phyloP scores from a whole-genome alignment of 2,113 vertebrate genomes.

The Misgurnus anguillicaudatus region DNA sequence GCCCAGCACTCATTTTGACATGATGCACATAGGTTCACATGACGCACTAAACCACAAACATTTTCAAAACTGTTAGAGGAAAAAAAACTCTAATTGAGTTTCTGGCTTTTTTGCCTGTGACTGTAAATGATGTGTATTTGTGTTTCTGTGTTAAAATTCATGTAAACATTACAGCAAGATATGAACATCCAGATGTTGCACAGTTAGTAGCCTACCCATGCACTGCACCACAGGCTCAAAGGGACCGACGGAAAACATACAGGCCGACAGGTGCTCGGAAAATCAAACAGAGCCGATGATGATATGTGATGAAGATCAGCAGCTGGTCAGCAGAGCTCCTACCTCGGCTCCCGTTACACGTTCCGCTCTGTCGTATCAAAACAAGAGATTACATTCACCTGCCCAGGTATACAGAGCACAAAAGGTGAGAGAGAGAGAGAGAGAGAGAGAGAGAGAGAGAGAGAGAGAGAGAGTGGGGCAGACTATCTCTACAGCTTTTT shows the following conservation, averaged over 20 bases:
- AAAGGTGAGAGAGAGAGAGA: slow-evolving; percentile 33
- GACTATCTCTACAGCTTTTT: background rate
- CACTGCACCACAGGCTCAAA: background rate
- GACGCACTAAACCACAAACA: too few relatives aligned
- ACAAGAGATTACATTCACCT: slow-evolving; percentile 45
- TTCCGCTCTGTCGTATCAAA: slow-evolving; percentile 34
- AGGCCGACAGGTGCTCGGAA: slow-evolving; percentile 40
- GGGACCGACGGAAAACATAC: background rate
- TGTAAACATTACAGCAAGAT: background rate
- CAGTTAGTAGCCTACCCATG: background rate
- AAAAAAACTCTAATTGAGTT: too few relatives aligned
- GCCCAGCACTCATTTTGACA: too few relatives aligned
- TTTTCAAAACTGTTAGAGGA: too few relatives aligned
- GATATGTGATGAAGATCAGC: slow-evolving; percentile 44
- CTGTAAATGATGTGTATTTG: too few relatives aligned
- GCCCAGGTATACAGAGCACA: slow-evolving; percentile 30
- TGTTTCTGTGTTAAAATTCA: too few relatives aligned
- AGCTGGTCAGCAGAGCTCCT: slow-evolving; percentile 43
- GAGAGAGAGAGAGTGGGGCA: background rate
- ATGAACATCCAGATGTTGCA: background rate
- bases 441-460: background rate
- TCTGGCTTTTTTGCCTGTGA: too few relatives aligned
- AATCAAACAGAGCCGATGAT: slow-evolving; percentile 46
- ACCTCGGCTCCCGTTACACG: slow-evolving; percentile 30
- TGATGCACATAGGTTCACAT: too few relatives aligned